Evolutionary conservation across 1,140 invertebrate species (phyloP).

Genomic region (Venturia canescens): DNA sequence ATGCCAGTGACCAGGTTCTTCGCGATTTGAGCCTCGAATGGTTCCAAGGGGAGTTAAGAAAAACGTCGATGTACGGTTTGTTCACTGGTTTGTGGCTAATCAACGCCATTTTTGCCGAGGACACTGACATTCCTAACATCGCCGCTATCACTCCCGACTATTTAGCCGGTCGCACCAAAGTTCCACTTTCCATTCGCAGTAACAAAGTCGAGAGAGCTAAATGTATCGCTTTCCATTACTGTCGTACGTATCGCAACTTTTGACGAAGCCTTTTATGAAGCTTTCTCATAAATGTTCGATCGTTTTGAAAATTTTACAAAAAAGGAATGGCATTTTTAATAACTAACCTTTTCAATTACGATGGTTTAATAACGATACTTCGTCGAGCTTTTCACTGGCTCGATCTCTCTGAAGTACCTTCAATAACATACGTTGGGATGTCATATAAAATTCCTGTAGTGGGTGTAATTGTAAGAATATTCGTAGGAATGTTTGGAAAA

Average conservation of each 20-base stretch:
- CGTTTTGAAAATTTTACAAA: not conserved
- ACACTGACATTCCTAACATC: constrained; percentile 43
- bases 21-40: constrained; percentile 52
- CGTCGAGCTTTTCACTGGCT: not conserved
- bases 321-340: not conserved
- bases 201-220: constrained; percentile 47
- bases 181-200: not conserved
- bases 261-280: not conserved
- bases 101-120: constrained; percentile 57
- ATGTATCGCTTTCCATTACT: constrained; percentile 45
- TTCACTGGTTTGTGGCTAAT: constrained; percentile 60
- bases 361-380: not conserved
- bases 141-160: constrained; percentile 34
- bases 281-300: not conserved
- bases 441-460: too few species aligned
- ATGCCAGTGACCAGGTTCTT: not conserved
- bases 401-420: not conserved
- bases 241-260: constrained; percentile 28
- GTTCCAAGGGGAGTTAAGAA: constrained; percentile 60
- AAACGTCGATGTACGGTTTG: constrained; percentile 60
- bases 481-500: too few species aligned
- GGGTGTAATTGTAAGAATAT: too few species aligned
- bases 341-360: not conserved
- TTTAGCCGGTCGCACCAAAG: not conserved
- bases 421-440: too few species aligned